Percentiles rank a stretch among this genome's conserved stretches.
Conservation (phyloP, 2,888 invertebrate genomes). For the Hirtodrosophila cameraria region DNA sequence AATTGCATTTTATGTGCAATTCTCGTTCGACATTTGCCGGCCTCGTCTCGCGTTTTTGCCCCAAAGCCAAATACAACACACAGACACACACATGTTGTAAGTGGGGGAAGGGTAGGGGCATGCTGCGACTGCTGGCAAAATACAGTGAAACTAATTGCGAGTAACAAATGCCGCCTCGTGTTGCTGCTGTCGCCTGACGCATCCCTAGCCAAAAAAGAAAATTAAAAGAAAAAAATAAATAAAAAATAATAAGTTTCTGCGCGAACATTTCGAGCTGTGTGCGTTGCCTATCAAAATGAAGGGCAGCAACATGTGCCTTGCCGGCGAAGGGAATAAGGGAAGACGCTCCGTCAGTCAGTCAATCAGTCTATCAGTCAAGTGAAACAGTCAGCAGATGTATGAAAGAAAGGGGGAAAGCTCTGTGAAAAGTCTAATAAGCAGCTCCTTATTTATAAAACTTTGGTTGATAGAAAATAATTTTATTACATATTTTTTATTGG, state of each 20-base stretch:
- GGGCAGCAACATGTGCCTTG: conserved; percentile 73
- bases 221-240: neutral
- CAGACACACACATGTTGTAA: neutral
- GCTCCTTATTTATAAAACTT: conserved; percentile 29
- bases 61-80: conserved; percentile 1
- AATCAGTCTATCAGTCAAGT: conserved; percentile 32
- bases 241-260: conserved; percentile 17
- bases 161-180: conserved; percentile 78
- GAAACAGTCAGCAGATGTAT: conserved; percentile 21
- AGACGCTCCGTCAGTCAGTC: conserved; percentile 22
- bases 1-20: conserved; percentile 78
- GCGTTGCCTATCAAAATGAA: conserved; percentile 55
- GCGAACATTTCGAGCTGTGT: conserved; percentile 29
- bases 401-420: conserved; percentile 1
- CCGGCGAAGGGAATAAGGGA: neutral
- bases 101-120: neutral
- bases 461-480: conserved; percentile 1
- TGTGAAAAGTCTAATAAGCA: conserved; percentile 37
- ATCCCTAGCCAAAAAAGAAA: conserved; percentile 30
- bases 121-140: conserved; percentile 54
- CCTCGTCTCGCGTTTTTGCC: conserved; percentile 25
- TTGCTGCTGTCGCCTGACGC: conserved; percentile 68
- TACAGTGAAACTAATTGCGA: conserved; percentile 78
- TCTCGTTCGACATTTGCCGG: conserved; percentile 73
- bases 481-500: conserved; percentile 3